A percentile compares a stretch with the other conserved stretches of the same genome.
Conservation (phyloP, 2,797 vertebrate species). For the Helicolenus hilgendorfi region DNA sequence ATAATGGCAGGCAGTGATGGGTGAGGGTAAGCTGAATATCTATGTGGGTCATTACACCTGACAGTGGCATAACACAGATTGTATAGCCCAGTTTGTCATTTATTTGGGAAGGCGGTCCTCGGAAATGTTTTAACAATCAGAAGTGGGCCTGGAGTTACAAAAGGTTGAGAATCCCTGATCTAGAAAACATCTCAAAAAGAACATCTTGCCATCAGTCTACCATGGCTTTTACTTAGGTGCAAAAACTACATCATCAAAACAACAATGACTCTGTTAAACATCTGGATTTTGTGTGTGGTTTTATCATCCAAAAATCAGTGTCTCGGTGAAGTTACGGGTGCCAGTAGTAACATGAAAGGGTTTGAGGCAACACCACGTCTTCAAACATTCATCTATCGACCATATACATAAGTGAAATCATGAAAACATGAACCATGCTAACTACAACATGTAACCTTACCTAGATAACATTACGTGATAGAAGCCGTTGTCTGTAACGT, state of each 20-base stretch:
- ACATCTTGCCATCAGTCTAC: not conserved
- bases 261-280: not conserved
- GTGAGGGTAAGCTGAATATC: no score
- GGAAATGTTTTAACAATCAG: no score
- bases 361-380: not conserved
- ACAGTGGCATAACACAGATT: no score
- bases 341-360: not conserved
- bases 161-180: not conserved
- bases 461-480: no score
- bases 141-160: no score
- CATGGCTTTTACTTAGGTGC: not conserved
- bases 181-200: not conserved
- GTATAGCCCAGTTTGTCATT: no score
- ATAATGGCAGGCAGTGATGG: no score
- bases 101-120: no score
- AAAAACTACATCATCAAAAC: not conserved
- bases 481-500: not conserved
- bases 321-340: not conserved
- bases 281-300: not conserved
- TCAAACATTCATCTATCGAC: not conserved
- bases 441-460: not conserved
- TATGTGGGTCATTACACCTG: no score
- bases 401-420: no score
- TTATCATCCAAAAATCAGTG: not conserved
- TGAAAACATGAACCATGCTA: not conserved